Evolutionary conservation across 2,797 vertebrate species (phyloP).

Genomic region (Pelodytes ibericus): DNA sequence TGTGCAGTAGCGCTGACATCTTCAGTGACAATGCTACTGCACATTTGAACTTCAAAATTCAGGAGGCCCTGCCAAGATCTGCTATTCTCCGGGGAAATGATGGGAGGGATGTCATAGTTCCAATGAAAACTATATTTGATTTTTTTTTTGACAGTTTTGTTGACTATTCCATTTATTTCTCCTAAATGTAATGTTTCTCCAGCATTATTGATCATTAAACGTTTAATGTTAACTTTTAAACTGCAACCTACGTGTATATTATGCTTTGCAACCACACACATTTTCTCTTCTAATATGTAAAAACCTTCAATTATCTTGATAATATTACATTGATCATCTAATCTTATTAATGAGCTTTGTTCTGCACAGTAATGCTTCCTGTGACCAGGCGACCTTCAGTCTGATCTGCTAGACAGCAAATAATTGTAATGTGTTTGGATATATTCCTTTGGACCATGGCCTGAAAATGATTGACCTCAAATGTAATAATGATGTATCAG

Average conservation of each 20-base stretch:
- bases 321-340: constrained; percentile 52
- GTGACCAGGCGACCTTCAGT: constrained; percentile 53
- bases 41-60: no score
- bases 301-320: constrained; percentile 16
- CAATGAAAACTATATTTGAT: no score
- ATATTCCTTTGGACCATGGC: constrained; percentile 45
- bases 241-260: neutral
- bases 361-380: constrained; percentile 50
- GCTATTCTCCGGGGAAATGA: no score
- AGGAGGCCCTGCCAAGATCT: no score
- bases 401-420: constrained; percentile 53
- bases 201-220: no score
- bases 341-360: constrained; percentile 55
- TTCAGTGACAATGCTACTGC: no score
- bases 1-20: no score
- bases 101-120: no score
- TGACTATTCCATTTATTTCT: no score
- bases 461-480: constrained; percentile 52
- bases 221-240: neutral
- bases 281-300: neutral
- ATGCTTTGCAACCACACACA: neutral
- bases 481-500: constrained; percentile 56
- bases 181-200: no score
- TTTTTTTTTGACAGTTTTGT: no score
- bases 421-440: constrained; percentile 53